Conservation (phyloP, 2,113 vertebrate species). For the Mus pahari region DNA sequence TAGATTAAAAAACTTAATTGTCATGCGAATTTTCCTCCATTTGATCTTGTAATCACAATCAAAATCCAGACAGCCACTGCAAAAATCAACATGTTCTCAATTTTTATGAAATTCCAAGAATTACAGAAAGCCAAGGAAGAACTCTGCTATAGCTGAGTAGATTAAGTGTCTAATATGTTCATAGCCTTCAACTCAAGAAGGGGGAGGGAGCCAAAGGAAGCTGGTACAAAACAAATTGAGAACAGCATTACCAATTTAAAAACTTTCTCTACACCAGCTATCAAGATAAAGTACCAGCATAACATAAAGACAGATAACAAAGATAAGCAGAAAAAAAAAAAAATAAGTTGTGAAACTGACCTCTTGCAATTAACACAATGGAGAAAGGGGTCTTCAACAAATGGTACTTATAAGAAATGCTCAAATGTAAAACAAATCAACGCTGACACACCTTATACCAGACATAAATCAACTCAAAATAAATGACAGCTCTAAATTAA, state of each 20-base stretch:
- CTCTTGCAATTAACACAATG: background rate
- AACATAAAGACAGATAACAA: background rate
- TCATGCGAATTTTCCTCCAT: constrained; percentile 1
- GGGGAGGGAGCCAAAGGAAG: constrained; percentile 25
- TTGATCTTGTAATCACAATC: background rate
- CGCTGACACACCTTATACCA: background rate
- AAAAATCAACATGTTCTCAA: constrained; percentile 11
- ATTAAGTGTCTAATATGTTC: no score
- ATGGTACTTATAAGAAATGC: background rate
- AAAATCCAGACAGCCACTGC: background rate
- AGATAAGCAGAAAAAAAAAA: background rate
- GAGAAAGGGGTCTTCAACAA: constrained; percentile 27
- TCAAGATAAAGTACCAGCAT: background rate
- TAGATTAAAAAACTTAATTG: background rate
- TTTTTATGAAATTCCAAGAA: constrained; percentile 32
- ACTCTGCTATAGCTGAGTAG: background rate
- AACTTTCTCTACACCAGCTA: background rate
- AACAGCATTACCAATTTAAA: background rate
- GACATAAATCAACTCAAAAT: constrained; percentile 41
- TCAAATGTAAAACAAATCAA: background rate
- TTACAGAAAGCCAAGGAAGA: background rate
- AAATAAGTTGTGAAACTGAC: background rate
- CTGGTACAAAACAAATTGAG: background rate
- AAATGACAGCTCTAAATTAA: background rate
- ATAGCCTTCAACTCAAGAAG: background rate